These are phyloP conservation scores for Albula goreensis DNA, from an alignment of 2,113 vertebrate genomes.

Conservation along the genomic window DNA sequence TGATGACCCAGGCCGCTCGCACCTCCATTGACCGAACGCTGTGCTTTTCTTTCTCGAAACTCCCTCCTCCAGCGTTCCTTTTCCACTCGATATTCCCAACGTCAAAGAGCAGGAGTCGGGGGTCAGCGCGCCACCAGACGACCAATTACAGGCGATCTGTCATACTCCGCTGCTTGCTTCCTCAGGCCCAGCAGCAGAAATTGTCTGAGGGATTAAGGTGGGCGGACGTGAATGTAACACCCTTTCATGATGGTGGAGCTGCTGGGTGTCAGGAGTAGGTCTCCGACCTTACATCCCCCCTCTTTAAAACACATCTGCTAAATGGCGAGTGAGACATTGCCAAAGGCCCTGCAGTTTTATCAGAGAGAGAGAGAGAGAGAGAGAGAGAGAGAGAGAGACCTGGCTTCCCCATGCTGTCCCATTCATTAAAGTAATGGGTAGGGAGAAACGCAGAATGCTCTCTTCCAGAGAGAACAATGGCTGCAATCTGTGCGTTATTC, in stretches of 20 bases:
- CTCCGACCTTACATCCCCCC: not conserved
- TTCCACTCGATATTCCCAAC: not conserved
- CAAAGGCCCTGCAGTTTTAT: constrained; percentile 17
- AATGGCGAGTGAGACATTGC: constrained; percentile 18
- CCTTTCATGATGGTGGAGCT: constrained; percentile 13
- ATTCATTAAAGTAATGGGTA: constrained; percentile 43
- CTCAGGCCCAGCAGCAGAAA: not conserved
- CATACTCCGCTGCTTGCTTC: not conserved
- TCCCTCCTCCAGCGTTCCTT: not conserved
- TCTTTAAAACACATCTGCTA: constrained; percentile 29
- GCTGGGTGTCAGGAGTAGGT: not conserved
- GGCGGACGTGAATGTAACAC: not conserved
- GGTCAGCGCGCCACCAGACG: not conserved
- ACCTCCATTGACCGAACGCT: not conserved
- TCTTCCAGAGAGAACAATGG: constrained; percentile 20
- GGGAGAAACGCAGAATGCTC: constrained; percentile 25
- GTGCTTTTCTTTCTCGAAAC: not conserved
- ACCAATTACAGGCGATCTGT: not conserved
- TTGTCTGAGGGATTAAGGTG: not conserved
- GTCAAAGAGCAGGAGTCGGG: not conserved
- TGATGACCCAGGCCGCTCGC: not conserved
- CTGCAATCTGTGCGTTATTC: constrained; percentile 28
- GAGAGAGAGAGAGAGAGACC: not conserved
- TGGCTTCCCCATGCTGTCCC: constrained; percentile 6
- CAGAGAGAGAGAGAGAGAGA: not conserved